Percentiles rank a stretch among this genome's conserved stretches.
Evolutionary conservation across 2,888 invertebrate genomes (phyloP).

Genomic region (Sicus ferrugineus): DNA sequence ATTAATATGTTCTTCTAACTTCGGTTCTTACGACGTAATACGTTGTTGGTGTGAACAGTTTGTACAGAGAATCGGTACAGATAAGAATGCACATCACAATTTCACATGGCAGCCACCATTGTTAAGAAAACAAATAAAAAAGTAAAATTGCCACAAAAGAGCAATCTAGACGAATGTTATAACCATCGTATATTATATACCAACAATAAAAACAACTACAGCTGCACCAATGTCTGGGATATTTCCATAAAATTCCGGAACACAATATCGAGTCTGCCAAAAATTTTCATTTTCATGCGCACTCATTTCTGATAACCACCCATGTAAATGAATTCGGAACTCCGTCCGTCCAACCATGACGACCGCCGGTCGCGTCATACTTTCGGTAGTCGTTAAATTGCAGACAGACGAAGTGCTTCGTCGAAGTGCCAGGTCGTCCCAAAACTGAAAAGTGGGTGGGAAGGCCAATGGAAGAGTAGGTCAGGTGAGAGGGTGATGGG

Average conservation of each 20-base stretch:
- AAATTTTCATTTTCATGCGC: slow-evolving; percentile 18
- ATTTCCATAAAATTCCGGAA: background rate
- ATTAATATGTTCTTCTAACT: too few relatives aligned
- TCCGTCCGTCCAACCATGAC: background rate
- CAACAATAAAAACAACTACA: background rate
- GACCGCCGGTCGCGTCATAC: background rate
- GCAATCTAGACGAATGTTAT: slow-evolving; percentile 1
- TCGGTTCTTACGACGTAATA: too few relatives aligned
- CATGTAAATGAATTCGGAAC: background rate
- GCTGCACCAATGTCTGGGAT: slow-evolving; percentile 7
- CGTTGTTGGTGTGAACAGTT: too few relatives aligned
- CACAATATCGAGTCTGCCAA: background rate
- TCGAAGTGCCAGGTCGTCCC: too few relatives aligned
- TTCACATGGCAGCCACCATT: too few relatives aligned
- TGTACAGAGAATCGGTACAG: too few relatives aligned
- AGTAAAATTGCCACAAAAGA: background rate
- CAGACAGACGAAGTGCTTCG: too few relatives aligned
- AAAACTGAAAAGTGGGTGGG: too few relatives aligned
- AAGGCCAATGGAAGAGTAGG: background rate
- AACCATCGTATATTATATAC: background rate
- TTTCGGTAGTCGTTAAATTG: background rate
- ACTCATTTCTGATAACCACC: background rate
- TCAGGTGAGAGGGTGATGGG: background rate
- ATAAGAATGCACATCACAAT: too few relatives aligned
- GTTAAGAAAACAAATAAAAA: background rate